These are phyloP conservation scores for Sialia sialis DNA, from an alignment of 2,113 vertebrate genomes.

Conservation along the genomic window DNA sequence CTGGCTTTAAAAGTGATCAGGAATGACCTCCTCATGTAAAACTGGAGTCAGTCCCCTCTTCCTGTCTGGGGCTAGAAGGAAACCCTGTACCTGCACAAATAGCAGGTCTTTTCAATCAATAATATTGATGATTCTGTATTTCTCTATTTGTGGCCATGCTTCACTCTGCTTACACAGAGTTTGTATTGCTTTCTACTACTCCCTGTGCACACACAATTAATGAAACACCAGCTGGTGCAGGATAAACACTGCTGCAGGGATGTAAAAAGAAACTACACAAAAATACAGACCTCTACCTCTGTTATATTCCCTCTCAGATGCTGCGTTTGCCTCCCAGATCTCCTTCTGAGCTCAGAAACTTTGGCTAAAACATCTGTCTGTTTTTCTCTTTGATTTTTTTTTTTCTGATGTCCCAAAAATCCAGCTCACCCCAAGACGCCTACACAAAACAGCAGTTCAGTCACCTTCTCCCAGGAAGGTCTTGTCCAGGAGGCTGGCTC, in stretches of 20 bases:
- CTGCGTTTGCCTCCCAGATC: neutral
- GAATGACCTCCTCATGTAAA: neutral
- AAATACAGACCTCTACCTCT: neutral
- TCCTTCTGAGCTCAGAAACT: neutral
- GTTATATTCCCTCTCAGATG: neutral
- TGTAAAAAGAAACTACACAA: neutral
- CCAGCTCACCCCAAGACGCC: neutral
- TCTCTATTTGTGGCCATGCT: neutral
- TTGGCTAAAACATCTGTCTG: neutral
- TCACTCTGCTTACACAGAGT: neutral
- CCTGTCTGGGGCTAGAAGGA: neutral
- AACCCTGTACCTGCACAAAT: neutral
- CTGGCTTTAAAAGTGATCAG: constrained; percentile 14
- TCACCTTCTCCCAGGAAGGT: neutral
- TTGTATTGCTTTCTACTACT: neutral
- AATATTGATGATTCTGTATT: neutral
- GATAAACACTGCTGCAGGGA: neutral
- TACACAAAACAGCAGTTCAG: neutral
- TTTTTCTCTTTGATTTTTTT: neutral
- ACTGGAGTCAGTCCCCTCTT: neutral
- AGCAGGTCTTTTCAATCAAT: neutral
- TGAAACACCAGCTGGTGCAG: constrained; percentile 26
- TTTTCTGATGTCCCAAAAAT: neutral
- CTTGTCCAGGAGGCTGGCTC: neutral
- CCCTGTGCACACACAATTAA: constrained; percentile 18